phyloP scores from a whole-genome alignment of 2,888 invertebrate genomes.

The Drosophila subsilvestris region DNA sequence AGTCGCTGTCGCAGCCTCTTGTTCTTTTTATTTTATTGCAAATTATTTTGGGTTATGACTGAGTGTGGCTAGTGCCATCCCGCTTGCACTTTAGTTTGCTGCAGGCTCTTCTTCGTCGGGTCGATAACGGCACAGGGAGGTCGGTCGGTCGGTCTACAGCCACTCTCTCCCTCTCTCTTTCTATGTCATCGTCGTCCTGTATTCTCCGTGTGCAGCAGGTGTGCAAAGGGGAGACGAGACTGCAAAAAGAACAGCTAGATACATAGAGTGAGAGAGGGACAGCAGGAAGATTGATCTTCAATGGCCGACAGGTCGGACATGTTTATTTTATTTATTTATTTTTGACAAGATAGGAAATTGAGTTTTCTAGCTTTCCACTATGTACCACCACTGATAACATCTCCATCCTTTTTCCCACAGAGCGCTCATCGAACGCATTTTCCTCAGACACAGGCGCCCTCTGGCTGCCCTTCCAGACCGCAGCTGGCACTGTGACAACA shows the following conservation, averaged over 20 bases:
- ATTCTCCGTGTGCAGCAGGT: constrained; percentile 35
- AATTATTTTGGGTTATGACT: constrained; percentile 34
- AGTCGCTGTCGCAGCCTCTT: constrained; percentile 2
- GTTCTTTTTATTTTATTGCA: constrained; percentile 38
- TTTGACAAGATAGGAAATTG: not conserved
- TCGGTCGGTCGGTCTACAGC: constrained; percentile 6
- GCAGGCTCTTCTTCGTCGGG: constrained; percentile 40
- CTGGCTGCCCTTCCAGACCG: constrained; percentile 92
- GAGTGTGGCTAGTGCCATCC: constrained; percentile 35
- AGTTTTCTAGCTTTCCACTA: not conserved
- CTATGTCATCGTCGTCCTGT: constrained; percentile 21
- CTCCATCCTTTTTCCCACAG: constrained; percentile 81
- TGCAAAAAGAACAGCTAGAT: not conserved
- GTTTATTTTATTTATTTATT: not conserved
- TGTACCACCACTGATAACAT: not conserved
- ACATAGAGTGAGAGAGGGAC: not conserved
- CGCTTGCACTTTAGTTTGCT: constrained; percentile 42
- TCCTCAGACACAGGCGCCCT: constrained; percentile 86
- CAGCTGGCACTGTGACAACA: constrained; percentile 90
- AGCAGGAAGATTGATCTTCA: constrained; percentile 31
- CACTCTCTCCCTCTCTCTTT: constrained; percentile 6
- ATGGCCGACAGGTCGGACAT: constrained; percentile 19
- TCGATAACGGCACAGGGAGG: constrained; percentile 49
- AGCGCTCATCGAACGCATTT: constrained; percentile 85
- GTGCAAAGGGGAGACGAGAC: constrained; percentile 6